Evolutionary conservation across 2,888 invertebrate genomes (phyloP).

Genomic region (Myathropa florea): DNA sequence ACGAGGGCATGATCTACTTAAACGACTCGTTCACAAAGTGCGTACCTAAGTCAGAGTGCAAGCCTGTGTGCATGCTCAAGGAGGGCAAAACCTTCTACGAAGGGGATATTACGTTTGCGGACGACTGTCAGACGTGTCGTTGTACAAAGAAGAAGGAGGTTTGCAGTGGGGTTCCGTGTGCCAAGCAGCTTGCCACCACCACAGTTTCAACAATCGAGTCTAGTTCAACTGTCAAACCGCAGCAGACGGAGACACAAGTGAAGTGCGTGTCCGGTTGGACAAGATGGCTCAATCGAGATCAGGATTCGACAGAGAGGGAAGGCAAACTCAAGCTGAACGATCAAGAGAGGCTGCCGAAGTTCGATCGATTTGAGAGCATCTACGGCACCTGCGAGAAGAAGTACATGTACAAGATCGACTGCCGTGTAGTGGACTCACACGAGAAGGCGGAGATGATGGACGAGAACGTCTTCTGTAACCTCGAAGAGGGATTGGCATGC

Average conservation of each 20-base stretch:
- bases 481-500: constrained; percentile 88
- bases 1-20: constrained; percentile 87
- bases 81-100: constrained; percentile 87
- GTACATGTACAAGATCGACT: constrained; percentile 87
- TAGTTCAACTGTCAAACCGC: constrained; percentile 72
- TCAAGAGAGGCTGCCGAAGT: constrained; percentile 78
- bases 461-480: constrained; percentile 88
- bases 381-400: constrained; percentile 84
- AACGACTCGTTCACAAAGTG: constrained; percentile 87
- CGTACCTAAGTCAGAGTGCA: constrained; percentile 87
- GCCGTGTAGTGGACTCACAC: constrained; percentile 86
- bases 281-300: constrained; percentile 86
- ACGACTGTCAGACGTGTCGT: constrained; percentile 90
- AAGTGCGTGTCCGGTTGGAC: constrained; percentile 89
- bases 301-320: constrained; percentile 73
- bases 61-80: constrained; percentile 86
- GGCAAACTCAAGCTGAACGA: constrained; percentile 75
- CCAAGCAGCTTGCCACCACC: constrained; percentile 56
- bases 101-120: constrained; percentile 88
- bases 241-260: constrained; percentile 75
- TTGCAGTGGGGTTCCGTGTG: constrained; percentile 88
- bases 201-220: constrained; percentile 59
- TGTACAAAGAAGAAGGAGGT: constrained; percentile 87
- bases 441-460: constrained; percentile 86
- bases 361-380: constrained; percentile 77